Percentiles rank a stretch among this genome's conserved stretches.
Conservation (phyloP, 2,888 invertebrate species). For the Xylocampa areola region DNA sequence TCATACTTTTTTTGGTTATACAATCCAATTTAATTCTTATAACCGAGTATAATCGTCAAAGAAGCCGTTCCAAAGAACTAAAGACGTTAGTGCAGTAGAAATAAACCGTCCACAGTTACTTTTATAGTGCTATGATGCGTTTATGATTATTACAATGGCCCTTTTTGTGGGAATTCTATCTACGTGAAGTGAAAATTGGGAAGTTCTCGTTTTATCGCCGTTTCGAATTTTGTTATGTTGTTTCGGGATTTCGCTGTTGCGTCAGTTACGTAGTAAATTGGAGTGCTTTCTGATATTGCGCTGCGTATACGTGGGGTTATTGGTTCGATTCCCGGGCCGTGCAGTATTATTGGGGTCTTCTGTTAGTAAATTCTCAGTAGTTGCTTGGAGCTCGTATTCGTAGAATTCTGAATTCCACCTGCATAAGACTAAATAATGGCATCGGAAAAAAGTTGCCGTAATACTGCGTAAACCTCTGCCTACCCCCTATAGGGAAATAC, state of each 20-base stretch:
- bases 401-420: too few species aligned
- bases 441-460: too few species aligned
- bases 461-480: too few species aligned
- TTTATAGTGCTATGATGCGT: constrained; percentile 75
- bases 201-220: constrained; percentile 48
- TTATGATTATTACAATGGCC: constrained; percentile 65
- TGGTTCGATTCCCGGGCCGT: too few species aligned
- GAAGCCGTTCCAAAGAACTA: constrained; percentile 71
- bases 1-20: constrained; percentile 76
- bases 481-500: too few species aligned
- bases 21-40: constrained; percentile 82
- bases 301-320: too few species aligned
- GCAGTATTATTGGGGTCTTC: too few species aligned
- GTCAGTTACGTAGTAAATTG: constrained; percentile 42
- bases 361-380: too few species aligned
- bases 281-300: constrained; percentile 11
- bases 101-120: constrained; percentile 72
- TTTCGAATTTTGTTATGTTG: constrained; percentile 51
- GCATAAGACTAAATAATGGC: too few species aligned
- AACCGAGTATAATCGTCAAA: constrained; percentile 83
- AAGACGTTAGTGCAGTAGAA: constrained; percentile 62
- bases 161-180: constrained; percentile 59
- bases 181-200: constrained; percentile 53
- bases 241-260: constrained; percentile 43
- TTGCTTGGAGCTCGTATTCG: too few species aligned